Base-by-base conservation (phyloP, 2,888 invertebrate genomes). In the Ypsolopha sequella region DNA sequence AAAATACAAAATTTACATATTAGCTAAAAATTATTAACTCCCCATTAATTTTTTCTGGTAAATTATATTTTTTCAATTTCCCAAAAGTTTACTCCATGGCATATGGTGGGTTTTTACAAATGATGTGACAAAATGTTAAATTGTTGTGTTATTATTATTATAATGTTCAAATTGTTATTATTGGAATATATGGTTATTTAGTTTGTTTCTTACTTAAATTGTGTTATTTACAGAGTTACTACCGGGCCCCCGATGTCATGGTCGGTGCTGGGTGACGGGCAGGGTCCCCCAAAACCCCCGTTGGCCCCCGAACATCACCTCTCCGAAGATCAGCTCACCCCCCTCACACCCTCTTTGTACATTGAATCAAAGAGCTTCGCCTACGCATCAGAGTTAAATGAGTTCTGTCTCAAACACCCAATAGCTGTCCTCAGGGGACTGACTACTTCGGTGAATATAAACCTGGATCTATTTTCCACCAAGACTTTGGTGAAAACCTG, bases 341-440 rank as follows among this genome's bases (percentile, higher is more conserved):
- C 98, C 36, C 95, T 96, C 44, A 97, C 98, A 34, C 98, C 98
- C 38, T 95, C 94, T 58, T 97, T 98, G 10, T 95, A 95, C 85
- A 89, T 99, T 58, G 99, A 99, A 71, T 96, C 95, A 68, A 98
- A 98, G 76, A 97, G 98, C 72, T 98, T 99, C 71, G 99, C 98
- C 0, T 97, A 97, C 74, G 96, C 97, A 62, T 94, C 96, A 10
- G 97, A 98, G 70, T 87, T 99, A 55, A 98, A 99, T 80, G 97
- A 98, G 74, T 99, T 98, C 84, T 99, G 98, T 76, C 89, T 99
- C 52, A 96, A 97, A 64, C 96, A 98, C 82, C 98, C 98, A 0
- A 98, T 99, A 65, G 98, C 98, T 24, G 97, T 99, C 13, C 94
- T 99, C 49, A 90, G 99, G 55, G 98, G 98, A 6, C 89, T 98